Evolutionary conservation across 2,888 invertebrate genomes (phyloP).

Genomic region (Biston betularia): DNA sequence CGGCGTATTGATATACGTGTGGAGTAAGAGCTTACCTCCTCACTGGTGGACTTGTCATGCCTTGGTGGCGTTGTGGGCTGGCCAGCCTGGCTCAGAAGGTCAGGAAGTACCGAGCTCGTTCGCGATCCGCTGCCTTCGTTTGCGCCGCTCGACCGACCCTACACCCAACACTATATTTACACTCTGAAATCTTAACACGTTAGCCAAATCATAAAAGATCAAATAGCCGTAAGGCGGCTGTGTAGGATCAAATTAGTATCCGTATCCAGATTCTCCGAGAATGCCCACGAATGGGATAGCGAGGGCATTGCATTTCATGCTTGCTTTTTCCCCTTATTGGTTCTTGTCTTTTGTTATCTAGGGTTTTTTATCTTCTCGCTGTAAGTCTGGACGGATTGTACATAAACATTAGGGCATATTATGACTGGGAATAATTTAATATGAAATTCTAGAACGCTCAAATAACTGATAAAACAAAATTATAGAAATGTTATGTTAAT

Average conservation of each 20-base stretch:
- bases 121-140: slow-evolving; percentile 89
- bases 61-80: slow-evolving; percentile 94
- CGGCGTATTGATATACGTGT: not conserved
- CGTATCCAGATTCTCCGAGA: not conserved
- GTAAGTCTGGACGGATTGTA: not conserved
- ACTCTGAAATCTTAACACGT: slow-evolving; percentile 32
- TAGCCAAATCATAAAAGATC: not conserved
- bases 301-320: no score
- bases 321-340: not conserved
- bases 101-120: slow-evolving; percentile 97
- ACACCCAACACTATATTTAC: slow-evolving; percentile 35
- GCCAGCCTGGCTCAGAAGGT: slow-evolving; percentile 95
- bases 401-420: not conserved
- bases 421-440: not conserved
- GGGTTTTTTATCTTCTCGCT: no score
- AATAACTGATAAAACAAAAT: slow-evolving; percentile 13
- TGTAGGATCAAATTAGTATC: not conserved
- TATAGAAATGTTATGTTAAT: slow-evolving; percentile 32
- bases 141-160: slow-evolving; percentile 80
- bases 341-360: not conserved
- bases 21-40: slow-evolving; percentile 91
- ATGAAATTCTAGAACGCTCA: not conserved
- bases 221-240: not conserved
- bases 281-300: not conserved
- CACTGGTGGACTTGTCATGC: slow-evolving; percentile 97